Percentiles rank a stretch among this genome's conserved stretches.
phyloP scores from a whole-genome alignment of 2,888 invertebrate species.

The Drosophila helvetica region DNA sequence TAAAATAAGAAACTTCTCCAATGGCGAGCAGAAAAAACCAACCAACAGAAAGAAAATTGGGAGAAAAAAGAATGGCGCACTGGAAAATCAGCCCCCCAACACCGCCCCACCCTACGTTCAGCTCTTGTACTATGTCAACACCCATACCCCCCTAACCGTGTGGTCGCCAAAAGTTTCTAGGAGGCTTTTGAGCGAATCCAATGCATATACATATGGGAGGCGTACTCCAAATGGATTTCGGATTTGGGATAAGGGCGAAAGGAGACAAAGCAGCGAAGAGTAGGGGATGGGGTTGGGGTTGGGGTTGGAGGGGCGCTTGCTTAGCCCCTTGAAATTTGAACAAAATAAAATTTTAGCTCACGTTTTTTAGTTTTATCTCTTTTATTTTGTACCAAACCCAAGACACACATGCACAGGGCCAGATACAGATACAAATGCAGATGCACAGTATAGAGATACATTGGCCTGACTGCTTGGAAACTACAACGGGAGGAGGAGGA shows the following conservation, averaged over 20 bases:
- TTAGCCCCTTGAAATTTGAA: constrained; percentile 45
- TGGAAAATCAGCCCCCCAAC: constrained; percentile 23
- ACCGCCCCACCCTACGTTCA: background rate
- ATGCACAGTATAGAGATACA: background rate
- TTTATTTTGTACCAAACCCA: constrained; percentile 8
- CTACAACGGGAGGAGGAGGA: too few species aligned
- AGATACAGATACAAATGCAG: constrained; percentile 12
- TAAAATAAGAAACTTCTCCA: constrained; percentile 73
- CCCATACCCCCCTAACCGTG: background rate
- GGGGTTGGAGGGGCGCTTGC: constrained; percentile 3
- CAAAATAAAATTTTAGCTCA: constrained; percentile 53
- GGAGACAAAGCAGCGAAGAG: background rate
- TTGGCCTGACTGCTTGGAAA: background rate
- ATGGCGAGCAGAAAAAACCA: background rate
- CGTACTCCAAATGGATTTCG: too few species aligned
- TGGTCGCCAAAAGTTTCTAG: background rate
- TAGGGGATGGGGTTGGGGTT: background rate
- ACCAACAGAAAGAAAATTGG: constrained; percentile 2
- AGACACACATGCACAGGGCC: constrained; percentile 18
- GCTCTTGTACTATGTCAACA: too few species aligned
- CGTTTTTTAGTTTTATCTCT: constrained; percentile 10
- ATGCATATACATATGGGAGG: constrained; percentile 1
- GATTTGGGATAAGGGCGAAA: background rate
- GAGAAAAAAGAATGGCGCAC: constrained; percentile 10
- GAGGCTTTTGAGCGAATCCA: background rate